phyloP scores from a whole-genome alignment of 2,888 invertebrate genomes.

The Heliconius ismenius region DNA sequence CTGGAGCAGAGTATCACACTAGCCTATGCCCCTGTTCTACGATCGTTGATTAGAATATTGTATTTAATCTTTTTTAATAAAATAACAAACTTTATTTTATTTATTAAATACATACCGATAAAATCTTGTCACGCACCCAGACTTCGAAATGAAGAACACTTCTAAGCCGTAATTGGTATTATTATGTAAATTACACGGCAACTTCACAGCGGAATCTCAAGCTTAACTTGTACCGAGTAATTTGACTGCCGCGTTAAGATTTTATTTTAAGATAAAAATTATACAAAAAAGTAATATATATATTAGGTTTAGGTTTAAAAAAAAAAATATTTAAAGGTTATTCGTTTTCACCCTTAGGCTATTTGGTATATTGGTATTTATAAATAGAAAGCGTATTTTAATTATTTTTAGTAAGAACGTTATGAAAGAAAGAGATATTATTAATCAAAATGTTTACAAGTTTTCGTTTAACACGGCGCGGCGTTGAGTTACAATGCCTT shows the following conservation, averaged over 20 bases:
- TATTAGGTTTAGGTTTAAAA: too few relatives aligned
- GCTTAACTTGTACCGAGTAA: conserved; percentile 40
- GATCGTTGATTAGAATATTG: background rate
- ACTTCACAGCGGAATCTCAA: conserved; percentile 40
- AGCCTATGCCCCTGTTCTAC: too few relatives aligned
- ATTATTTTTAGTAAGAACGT: too few relatives aligned
- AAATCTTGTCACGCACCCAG: conserved; percentile 46
- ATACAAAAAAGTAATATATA: conserved; percentile 28
- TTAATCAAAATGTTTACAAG: too few relatives aligned
- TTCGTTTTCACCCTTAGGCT: background rate
- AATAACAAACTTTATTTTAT: conserved; percentile 21
- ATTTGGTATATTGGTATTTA: background rate
- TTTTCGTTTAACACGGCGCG: too few relatives aligned
- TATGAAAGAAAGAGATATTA: too few relatives aligned
- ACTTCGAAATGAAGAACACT: conserved; percentile 45
- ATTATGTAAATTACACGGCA: conserved; percentile 46
- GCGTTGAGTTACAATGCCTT: too few relatives aligned
- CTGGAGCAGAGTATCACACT: too few relatives aligned
- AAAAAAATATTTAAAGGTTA: conserved; percentile 8
- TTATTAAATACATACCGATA: conserved; percentile 40
- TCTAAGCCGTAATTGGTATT: conserved; percentile 45
- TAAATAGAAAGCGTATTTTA: too few relatives aligned
- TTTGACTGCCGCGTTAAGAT: conserved; percentile 38
- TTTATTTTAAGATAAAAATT: conserved; percentile 34
- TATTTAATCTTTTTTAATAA: background rate